Evolutionary conservation across 2,888 invertebrate genomes (phyloP), one percentile per base, ranked within the genome.

Genomic region (Cetonia aurata): DNA sequence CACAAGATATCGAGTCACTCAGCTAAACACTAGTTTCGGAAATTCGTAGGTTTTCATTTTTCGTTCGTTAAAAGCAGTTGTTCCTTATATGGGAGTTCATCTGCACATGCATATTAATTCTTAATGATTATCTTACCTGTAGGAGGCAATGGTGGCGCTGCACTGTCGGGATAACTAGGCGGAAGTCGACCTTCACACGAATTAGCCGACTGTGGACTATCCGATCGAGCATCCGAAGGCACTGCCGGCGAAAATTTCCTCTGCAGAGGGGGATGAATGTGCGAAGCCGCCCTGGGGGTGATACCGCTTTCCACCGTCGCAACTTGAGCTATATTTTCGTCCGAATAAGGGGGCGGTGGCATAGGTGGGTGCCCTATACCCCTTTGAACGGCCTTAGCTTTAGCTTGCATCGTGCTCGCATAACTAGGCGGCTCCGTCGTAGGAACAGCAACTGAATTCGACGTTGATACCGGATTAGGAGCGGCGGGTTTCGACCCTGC

Each of bases 391-490:
- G 92, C 92, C 71, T 93, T 85, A 15, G 86, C 87, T 70, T 87
- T 87, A n/a, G 87, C 88, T 83, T 94, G 94, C 92, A 97, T 95
- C 55, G 95, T 95, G 80, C 93, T 95, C 12, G 95, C 96, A 83
- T 96, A 96, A 82, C 95, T 95, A 6, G 96, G 96, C 0, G 96
- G 96, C 81, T 96, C 96, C 46, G 94, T 93, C 52, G 94, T 94
- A 15, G 93, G 93, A 41, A 93, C 82, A 15, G 77, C 76, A 12
- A 82, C 81, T 8, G 79, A 74, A 41, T 74, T 73, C 15, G 76
- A 75, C 3, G 75, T 76, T 85, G 87, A 2, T 13, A 75, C 76
- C 3, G 84, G 83, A 41, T 83, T 76, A n/a, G 84, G 80, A 46
- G 83, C 83, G 10, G 83, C 84, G 3, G 86, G 86, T 73, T 84